Evolutionary conservation across 2,888 invertebrate species (phyloP), one percentile per base, ranked within the genome.

Genomic region (Lumbricus terrestris): DNA sequence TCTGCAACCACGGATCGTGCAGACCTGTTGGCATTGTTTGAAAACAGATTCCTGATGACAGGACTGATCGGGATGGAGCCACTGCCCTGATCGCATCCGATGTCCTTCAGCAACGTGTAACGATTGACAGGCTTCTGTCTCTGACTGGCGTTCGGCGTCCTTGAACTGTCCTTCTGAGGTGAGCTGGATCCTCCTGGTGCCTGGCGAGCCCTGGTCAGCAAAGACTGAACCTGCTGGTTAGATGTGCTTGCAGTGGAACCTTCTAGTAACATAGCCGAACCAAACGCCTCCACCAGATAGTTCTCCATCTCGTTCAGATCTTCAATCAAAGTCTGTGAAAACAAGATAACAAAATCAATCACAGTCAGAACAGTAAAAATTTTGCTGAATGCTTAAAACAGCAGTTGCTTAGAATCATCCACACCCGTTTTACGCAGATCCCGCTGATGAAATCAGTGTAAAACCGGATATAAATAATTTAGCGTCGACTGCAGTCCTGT

Each of bases 1-100:
- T 88, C 40, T 38, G 47, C 23, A 20, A 35, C 85, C 40, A 88
- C 20, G 3, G 34, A 40, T n/a, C 4, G 34, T 35, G 23, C 33
- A 37, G 40, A 82, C 35, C 23, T 29, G 29, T 37, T 42, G 16
- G 23, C 34, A 16, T 34, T 88, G 40, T 35, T 42, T n/a, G 69
- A 69, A 85, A 85, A 85, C 85, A 85, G 85, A 85, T 85, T 85
- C 85, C 35, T 85, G 85, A 37, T 37, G 6, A 85, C 85, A 34
- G 85, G 85, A 37, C 35, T 35, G 37, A 34, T 38, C 20, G 88
- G 42, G 47, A 88, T 6, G 6, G 23, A 40, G 88, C 33, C 33
- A 11, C 33, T 42, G 47, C n/a, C 47, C 33, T n/a, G 47, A 37
- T 89, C 15, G 20, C 89, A 23, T 33, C 69, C 69, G 37, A 33